These are phyloP conservation scores for Hydrozoanthus gracilis DNA, from an alignment of 92 coral and sea anemone genomes.

Conservation along the genomic window DNA sequence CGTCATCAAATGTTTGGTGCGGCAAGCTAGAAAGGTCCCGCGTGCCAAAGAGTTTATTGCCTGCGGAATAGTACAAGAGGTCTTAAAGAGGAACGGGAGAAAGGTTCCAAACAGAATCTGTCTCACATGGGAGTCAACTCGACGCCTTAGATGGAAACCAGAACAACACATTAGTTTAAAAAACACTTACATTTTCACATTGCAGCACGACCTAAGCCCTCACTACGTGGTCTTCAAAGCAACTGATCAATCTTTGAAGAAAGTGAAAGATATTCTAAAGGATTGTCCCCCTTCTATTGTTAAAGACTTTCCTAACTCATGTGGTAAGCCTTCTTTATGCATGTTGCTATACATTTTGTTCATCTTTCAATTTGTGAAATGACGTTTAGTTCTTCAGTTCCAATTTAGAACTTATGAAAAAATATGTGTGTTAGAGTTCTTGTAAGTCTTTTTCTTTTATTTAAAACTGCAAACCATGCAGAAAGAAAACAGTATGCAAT, in stretches of 20 bases:
- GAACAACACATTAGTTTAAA: slow-evolving; percentile 10
- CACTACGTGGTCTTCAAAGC: slow-evolving; percentile 26
- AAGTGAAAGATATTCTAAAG: slow-evolving; percentile 14
- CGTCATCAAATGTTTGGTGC: slow-evolving; percentile 25
- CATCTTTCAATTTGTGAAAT: neutral
- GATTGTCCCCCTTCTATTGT: slow-evolving; percentile 29
- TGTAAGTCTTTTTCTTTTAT: no score
- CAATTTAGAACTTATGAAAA: neutral
- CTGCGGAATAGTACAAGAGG: slow-evolving; percentile 34
- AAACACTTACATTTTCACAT: slow-evolving; percentile 13
- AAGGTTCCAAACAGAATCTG: slow-evolving; percentile 31
- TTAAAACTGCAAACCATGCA: no score
- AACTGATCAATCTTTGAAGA: slow-evolving; percentile 4
- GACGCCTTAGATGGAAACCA: slow-evolving; percentile 40
- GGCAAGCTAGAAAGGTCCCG: slow-evolving; percentile 14
- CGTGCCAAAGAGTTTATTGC: slow-evolving; percentile 41
- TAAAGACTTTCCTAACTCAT: slow-evolving; percentile 12
- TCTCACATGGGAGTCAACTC: slow-evolving; percentile 26
- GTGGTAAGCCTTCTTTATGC: slow-evolving; percentile 10
- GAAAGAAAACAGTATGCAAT: no score
- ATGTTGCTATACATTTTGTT: no score
- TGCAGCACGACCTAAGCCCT: slow-evolving; percentile 24
- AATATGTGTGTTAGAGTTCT: no score
- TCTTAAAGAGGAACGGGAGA: neutral
- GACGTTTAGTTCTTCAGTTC: neutral